Evolutionary conservation across 2,797 vertebrate species (phyloP), one percentile per base, ranked within the genome.

Genomic region (Macrochelys suwanniensis): DNA sequence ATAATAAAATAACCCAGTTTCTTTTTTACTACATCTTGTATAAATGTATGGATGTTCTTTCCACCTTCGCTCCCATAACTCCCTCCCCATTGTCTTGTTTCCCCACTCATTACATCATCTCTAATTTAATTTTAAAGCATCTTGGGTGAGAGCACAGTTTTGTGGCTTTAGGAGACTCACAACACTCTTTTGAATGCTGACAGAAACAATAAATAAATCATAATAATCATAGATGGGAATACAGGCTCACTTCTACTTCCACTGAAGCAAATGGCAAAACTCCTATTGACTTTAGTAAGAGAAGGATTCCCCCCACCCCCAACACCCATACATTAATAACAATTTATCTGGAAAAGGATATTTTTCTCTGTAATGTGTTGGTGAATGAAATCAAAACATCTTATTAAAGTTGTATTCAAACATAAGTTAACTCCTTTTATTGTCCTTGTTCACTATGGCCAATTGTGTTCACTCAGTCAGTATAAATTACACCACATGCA

Each of bases 1-100:
- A 81, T 94, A 96, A 96, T 96, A 96, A 95, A 79, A 96, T 94
- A 82, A n/a, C 33, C 15, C 92, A 92, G 91, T 49, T 85, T 95
- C 42, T 94, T 92, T 92, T 93, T 96, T 94, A 94, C 87, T 96
- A 92, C 91, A 92, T 94, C 96, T 90, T 92, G 47, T 57, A 88
- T 94, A 96, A 97, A 93, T 93, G 94, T 96, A 89, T 57, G 96
- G 87, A 96, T 94, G 88, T 96, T 95, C 65, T 28, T 94, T 79
- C 90, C 92, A 94, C 90, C 95, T 96, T 65, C 92, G 16, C 61
- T 65, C 16, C 8, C 33, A n/a, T 31, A 61, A 16, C 59, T 31
- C 59, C 12, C 6, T 61, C 6, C 31, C 28, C 16, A 33, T 61
- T 61, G 13, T 65, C 61, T 65, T n/a, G 33, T 65, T 65, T 96